These are phyloP conservation scores for Achlya flavicornis DNA, from an alignment of 2,888 invertebrate genomes.

Conservation along the genomic window DNA sequence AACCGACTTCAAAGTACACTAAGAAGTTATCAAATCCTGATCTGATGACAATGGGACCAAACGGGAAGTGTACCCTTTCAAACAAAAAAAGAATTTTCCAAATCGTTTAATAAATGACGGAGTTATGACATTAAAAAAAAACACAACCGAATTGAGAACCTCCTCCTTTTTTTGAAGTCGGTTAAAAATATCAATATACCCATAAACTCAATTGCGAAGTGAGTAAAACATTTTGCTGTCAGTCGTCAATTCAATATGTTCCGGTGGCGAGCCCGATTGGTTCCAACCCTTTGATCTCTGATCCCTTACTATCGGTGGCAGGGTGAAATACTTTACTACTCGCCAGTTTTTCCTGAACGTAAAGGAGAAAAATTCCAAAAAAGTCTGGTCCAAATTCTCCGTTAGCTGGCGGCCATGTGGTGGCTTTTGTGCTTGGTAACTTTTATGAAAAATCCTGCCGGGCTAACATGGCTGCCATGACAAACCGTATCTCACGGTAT, in stretches of 20 bases:
- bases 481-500: too few relatives aligned
- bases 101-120: too few relatives aligned
- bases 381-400: background rate
- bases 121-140: too few relatives aligned
- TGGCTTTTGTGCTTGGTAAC: background rate
- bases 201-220: slow-evolving; percentile 9
- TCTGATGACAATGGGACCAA: too few relatives aligned
- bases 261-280: slow-evolving; percentile 7
- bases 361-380: background rate
- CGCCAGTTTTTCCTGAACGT: background rate
- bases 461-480: too few relatives aligned
- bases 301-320: background rate
- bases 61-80: too few relatives aligned
- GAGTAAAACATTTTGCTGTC: background rate
- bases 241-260: slow-evolving; percentile 10
- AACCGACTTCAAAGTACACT: too few relatives aligned
- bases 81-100: too few relatives aligned
- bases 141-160: too few relatives aligned
- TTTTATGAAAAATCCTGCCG: background rate
- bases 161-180: too few relatives aligned
- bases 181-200: too few relatives aligned
- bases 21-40: too few relatives aligned
- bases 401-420: background rate
- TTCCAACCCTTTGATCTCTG: slow-evolving; percentile 11
- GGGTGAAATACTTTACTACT: slow-evolving; percentile 8